phyloP scores from a whole-genome alignment of 2,888 invertebrate genomes.

The Luperina nickerlii region DNA sequence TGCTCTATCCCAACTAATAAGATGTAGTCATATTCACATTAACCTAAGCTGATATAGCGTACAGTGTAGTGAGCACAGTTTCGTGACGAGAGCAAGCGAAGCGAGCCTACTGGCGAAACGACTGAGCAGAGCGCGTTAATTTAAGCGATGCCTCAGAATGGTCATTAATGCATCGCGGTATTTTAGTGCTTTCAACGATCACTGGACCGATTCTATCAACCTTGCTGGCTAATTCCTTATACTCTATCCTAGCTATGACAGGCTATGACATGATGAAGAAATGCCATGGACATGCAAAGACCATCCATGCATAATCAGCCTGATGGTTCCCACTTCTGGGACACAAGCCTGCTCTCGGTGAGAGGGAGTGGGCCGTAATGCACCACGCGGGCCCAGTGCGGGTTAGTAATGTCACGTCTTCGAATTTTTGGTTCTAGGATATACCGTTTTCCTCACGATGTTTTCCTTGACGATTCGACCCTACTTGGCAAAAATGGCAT shows the following conservation, averaged over 20 bases:
- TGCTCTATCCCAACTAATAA: background rate
- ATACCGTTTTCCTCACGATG: too few relatives aligned
- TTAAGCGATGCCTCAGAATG: background rate
- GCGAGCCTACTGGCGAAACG: background rate
- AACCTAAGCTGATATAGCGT: too few relatives aligned
- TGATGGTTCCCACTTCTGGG: too few relatives aligned
- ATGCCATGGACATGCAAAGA: too few relatives aligned
- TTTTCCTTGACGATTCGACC: background rate
- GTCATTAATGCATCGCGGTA: background rate
- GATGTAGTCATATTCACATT: background rate
- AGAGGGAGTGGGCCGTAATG: too few relatives aligned
- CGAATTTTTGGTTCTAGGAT: too few relatives aligned
- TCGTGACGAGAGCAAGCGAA: background rate
- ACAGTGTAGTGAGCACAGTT: background rate
- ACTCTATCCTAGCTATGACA: background rate
- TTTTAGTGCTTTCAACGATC: background rate
- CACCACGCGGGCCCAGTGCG: too few relatives aligned
- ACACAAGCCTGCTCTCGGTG: too few relatives aligned
- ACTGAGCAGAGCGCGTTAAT: background rate
- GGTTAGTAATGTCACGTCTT: too few relatives aligned
- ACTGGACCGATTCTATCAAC: background rate
- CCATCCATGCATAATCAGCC: too few relatives aligned
- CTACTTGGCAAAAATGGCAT: too few relatives aligned
- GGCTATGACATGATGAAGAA: background rate
- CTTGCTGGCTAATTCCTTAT: background rate